Evolutionary conservation across 2,888 invertebrate genomes (phyloP), one percentile per base, ranked within the genome.

Genomic region (Mystacides longicornis): DNA sequence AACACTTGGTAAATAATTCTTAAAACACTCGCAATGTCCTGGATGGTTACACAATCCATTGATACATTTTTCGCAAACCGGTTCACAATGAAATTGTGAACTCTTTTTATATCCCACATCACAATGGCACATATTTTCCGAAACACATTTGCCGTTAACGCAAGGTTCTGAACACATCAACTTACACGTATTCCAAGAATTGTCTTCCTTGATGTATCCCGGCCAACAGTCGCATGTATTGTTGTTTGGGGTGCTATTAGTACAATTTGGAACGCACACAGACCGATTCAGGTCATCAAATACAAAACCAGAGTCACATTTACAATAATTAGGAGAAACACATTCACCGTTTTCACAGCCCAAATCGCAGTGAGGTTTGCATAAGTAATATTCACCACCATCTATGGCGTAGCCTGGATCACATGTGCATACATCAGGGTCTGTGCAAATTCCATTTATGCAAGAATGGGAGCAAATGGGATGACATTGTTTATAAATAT

Each of bases 281-380:
- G 16, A 27, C 19, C 14, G 49, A 31, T 33, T 48, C n/a, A 37
- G 31, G 14, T 11, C 27, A 18, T 23, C 54, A 23, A 46, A 16
- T 51, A 50, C 20, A 54, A 67, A 71, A 2, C 68, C 71, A 0
- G 54, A 7, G 7, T 62, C 19, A 57, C 72, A 73, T 4, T 64
- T 64, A 57, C 75, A 75, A 3, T 63, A 57, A 55, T 71, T 69
- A 14, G 66, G 64, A 0, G 68, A 67, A 4, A 67, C 64, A 55
- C 75, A 67, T 7, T 51, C 56, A 16, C 65, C 66, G 27, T 65
- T 65, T 1, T 57, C 51, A 42, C 67, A 67, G 19, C 56, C 55
- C 33, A 47, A 50, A 0, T 60, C 55, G 45, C 66, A 67, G 23
- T 59, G 49, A 1, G 65, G 63, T 11, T 53, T 51, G 55, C 67